phyloP scores from a whole-genome alignment of 2,113 vertebrate species.

The Perognathus longimembris region DNA sequence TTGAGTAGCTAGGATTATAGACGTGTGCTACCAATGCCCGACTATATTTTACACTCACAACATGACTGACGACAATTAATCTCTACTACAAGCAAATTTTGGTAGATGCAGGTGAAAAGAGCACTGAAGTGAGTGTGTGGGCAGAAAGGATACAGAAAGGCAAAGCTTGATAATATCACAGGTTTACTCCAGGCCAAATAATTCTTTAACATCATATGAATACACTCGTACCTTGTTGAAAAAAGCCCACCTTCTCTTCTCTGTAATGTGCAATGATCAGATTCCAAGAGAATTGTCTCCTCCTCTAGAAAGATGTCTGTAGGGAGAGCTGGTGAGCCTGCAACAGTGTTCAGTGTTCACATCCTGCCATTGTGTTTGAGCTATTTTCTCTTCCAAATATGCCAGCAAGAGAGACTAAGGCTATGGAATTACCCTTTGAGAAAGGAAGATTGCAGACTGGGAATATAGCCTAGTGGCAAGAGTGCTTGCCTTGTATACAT shows the following conservation, averaged over 20 bases:
- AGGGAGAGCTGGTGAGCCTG: too few species aligned
- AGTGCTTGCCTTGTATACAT: too few species aligned
- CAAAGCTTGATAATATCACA: not conserved
- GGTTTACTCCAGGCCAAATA: not conserved
- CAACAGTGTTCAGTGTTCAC: not conserved
- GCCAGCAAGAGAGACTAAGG: not conserved
- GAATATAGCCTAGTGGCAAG: too few species aligned
- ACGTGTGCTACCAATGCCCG: too few species aligned
- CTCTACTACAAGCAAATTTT: not conserved
- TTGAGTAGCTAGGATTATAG: too few species aligned
- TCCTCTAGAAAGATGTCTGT: not conserved
- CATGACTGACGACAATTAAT: not conserved
- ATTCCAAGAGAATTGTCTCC: not conserved
- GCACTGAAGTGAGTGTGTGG: too few species aligned
- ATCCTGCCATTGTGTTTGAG: not conserved
- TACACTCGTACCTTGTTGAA: not conserved
- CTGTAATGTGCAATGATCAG: not conserved
- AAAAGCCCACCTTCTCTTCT: accelerated
- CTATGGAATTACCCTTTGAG: not conserved
- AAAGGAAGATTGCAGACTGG: too few species aligned
- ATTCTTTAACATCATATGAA: not conserved
- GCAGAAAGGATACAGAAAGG: not conserved
- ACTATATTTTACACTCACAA: too few species aligned
- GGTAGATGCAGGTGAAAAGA: not conserved
- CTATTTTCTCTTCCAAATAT: not conserved